Evolutionary conservation across 2,888 invertebrate species (phyloP), one percentile per base, ranked within the genome.

Genomic region (Sympetrum striolatum): DNA sequence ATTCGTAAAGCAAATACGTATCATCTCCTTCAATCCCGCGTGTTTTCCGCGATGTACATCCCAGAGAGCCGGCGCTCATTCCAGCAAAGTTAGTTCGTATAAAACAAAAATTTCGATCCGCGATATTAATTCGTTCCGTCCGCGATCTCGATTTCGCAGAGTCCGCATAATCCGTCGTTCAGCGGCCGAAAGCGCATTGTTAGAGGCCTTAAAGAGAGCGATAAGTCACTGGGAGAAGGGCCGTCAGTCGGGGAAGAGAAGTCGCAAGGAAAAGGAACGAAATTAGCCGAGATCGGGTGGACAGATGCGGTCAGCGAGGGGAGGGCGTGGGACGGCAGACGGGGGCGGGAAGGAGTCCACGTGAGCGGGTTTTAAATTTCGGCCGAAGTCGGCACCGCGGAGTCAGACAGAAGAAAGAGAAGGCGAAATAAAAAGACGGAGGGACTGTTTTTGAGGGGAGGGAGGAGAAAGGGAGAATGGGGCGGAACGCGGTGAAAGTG

Each of bases 361-460:
- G 86, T 86, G 86, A 86, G 58, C 60, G 86, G 86, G 60, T 86
- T 86, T 86, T 64, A 60, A 60, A 86, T 64, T 86, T 86, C 60
- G 86, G 86, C n/a, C 5, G 14, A 3, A 58, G 37, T 58, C 60
- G 86, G 37, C 86, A 31, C 31, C 48, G 31, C 31, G 81, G 81
- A 39, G 39, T 12, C 15, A n/a, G 25, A 82, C 31, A 82, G 53
- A 31, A 53, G 53, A 15, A 39, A 39, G 39, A 39, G 39, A 8
- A 44, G 44, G 44, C 44, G 10, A 44, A 44, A 44, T 44, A 44
- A 44, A n/a, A 44, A 44, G 44, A 44, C 6, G 44, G 10, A 44
- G 44, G 44, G 44, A 10, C 44, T 6, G 44, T n/a, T n/a, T n/a
- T n/a, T n/a, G 18, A 15, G 18, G 18, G 53, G 18, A 15, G 48